A percentile compares a stretch with the other conserved stretches of the same genome.
Evolutionary conservation across 2,888 invertebrate genomes (phyloP).

Genomic region (Tridacna crocea): DNA sequence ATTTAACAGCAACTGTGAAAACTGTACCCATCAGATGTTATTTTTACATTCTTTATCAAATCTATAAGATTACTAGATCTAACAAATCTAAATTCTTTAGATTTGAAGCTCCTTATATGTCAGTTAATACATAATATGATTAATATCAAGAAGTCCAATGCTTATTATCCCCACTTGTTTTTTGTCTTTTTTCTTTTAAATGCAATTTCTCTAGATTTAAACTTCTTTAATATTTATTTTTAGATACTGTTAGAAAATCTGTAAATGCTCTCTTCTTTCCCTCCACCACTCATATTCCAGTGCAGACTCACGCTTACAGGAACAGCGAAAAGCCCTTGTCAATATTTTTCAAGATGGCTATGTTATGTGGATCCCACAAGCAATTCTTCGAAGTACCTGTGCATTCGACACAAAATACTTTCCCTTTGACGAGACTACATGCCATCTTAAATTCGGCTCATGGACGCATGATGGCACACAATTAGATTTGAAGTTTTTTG

Average conservation of each 20-base stretch:
- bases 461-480: slow-evolving; percentile 84
- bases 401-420: slow-evolving; percentile 83
- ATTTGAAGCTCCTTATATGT: too few species aligned
- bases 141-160: too few species aligned
- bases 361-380: slow-evolving; percentile 81
- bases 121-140: too few species aligned
- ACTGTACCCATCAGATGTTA: too few species aligned
- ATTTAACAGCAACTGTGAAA: too few species aligned
- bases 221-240: too few species aligned
- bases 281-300: slow-evolving; percentile 65
- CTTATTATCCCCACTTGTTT: too few species aligned
- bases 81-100: too few species aligned
- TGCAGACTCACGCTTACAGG: slow-evolving; percentile 83
- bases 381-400: slow-evolving; percentile 83
- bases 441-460: slow-evolving; percentile 83
- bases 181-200: too few species aligned
- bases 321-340: slow-evolving; percentile 82
- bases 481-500: slow-evolving; percentile 75
- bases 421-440: slow-evolving; percentile 83
- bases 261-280: slow-evolving; percentile 14
- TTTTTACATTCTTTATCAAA: too few species aligned
- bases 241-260: not conserved
- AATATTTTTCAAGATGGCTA: slow-evolving; percentile 78
- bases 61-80: too few species aligned
- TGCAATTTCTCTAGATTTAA: too few species aligned